A percentile compares a stretch with the other conserved stretches of the same genome.
Evolutionary conservation across 2,113 vertebrate genomes (phyloP).

Genomic region (Cyanoderma ruficeps): DNA sequence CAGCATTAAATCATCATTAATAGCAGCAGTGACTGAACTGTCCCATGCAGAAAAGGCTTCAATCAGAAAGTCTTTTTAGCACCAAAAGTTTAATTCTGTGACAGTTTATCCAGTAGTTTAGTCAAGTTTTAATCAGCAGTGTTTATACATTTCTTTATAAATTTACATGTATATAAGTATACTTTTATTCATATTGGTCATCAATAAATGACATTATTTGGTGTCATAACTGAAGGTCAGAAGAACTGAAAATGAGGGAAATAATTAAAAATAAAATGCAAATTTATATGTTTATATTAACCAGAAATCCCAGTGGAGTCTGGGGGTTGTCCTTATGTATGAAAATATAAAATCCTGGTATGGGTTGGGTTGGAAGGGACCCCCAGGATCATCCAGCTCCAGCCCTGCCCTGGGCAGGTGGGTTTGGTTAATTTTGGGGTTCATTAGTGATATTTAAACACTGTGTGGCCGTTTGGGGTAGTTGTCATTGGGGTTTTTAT

Average conservation of each 20-base stretch:
- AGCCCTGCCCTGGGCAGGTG: neutral
- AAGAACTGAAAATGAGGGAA: neutral
- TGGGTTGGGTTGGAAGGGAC: neutral
- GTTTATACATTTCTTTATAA: neutral
- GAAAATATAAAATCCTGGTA: neutral
- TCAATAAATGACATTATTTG: neutral
- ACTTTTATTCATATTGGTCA: neutral
- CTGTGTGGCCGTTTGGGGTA: neutral
- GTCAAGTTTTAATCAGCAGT: neutral
- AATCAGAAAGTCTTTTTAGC: neutral
- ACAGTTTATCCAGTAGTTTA: neutral
- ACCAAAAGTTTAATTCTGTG: neutral
- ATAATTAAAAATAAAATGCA: neutral
- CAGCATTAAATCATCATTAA: neutral
- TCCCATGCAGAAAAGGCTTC: neutral
- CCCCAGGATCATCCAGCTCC: neutral
- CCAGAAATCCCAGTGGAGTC: neutral
- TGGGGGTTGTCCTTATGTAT: neutral
- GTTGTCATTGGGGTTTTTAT: neutral
- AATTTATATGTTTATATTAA: neutral
- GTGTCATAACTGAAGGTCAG: neutral
- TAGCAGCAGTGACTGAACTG: neutral
- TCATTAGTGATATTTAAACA: neutral
- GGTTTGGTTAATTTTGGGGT: rapidly evolving
- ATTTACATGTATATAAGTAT: too few species aligned